Conservation (phyloP, 2,797 vertebrate species). For the Gobio occitaniae region DNA sequence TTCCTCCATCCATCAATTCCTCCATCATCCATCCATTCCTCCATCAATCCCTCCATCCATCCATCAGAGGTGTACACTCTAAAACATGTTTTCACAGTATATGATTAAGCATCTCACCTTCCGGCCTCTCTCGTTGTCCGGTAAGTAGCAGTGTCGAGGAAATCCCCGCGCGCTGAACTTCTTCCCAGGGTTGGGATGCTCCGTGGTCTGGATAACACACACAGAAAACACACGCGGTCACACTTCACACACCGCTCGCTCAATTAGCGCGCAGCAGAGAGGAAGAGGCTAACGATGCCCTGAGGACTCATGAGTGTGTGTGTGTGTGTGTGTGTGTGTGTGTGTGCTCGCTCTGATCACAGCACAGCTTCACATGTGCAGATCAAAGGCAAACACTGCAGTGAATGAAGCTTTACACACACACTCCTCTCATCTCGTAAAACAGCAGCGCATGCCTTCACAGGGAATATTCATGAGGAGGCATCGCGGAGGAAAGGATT, state of each 20-base stretch:
- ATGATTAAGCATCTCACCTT: conserved; percentile 78
- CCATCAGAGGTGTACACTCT: too few relatives aligned
- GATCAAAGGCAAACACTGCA: conserved; percentile 2
- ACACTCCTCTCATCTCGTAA: not conserved
- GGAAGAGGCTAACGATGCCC: conserved; percentile 17
- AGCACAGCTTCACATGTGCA: not conserved
- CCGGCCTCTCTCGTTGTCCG: conserved; percentile 92
- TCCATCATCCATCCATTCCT: too few relatives aligned
- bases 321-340: not conserved
- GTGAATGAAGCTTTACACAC: not conserved
- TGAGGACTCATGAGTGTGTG: not conserved
- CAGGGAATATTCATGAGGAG: not conserved
- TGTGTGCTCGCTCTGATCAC: not conserved
- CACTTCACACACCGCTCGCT: conserved; percentile 5
- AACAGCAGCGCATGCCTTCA: not conserved
- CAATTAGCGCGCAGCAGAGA: conserved; percentile 26
- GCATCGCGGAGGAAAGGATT: not conserved
- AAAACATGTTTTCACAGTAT: not conserved
- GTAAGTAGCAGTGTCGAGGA: conserved; percentile 96
- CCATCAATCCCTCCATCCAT: too few relatives aligned
- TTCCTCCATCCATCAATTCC: too few relatives aligned
- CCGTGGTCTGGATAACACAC: conserved; percentile 82
- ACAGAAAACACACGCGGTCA: conserved; percentile 41
- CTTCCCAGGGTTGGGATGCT: conserved; percentile 94
- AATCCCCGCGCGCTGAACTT: conserved; percentile 96